Conservation (phyloP, 2,888 invertebrate species). For the Sycophila texana region DNA sequence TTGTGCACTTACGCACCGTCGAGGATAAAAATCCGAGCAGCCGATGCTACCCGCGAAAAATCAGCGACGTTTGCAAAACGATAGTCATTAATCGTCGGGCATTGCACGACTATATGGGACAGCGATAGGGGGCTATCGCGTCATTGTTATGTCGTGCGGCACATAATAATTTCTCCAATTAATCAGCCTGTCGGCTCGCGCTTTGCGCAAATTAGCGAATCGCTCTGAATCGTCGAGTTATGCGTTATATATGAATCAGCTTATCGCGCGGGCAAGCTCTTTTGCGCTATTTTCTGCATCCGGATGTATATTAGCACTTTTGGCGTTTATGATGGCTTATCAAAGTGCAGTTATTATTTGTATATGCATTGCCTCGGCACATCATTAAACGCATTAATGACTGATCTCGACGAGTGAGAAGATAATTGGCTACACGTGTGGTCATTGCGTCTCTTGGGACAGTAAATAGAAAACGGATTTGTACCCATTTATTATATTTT, state of each 20-base stretch:
- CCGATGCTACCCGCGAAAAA: not conserved
- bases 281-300: not conserved
- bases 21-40: not conserved
- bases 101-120: constrained; percentile 16
- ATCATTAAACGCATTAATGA: not conserved
- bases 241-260: not conserved
- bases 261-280: not conserved
- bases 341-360: not conserved
- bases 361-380: not conserved
- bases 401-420: no score
- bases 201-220: not conserved
- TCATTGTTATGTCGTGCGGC: not conserved
- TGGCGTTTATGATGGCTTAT: not conserved
- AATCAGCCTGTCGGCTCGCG: not conserved
- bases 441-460: no score
- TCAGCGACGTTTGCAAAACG: constrained; percentile 15
- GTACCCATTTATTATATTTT: no score
- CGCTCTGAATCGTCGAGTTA: not conserved
- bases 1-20: no score
- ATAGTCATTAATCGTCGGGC: constrained; percentile 23
- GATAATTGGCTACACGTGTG: no score
- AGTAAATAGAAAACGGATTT: no score
- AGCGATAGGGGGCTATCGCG: constrained; percentile 10
- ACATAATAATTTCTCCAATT: constrained; percentile 13
- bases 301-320: not conserved